Conservation (phyloP, 2,113 vertebrate genomes). For the Baryphthengus martii region DNA sequence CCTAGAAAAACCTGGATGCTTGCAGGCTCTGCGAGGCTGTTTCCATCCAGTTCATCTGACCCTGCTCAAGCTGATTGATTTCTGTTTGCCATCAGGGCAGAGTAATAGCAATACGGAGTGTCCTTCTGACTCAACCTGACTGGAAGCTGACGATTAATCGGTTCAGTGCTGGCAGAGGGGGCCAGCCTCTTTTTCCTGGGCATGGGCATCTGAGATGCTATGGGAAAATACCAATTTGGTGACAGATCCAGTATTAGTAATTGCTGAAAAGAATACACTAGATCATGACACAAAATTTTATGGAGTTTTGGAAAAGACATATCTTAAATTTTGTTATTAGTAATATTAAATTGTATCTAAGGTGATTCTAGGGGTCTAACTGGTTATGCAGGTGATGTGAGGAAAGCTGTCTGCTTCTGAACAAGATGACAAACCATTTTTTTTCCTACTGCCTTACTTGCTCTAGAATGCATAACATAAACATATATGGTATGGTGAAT, state of each 20-base stretch:
- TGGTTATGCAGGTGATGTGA: background rate
- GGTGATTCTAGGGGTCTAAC: background rate
- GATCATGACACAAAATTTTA: background rate
- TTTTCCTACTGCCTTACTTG: background rate
- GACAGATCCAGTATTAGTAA: background rate
- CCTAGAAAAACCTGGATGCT: background rate
- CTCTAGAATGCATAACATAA: background rate
- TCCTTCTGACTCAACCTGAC: background rate
- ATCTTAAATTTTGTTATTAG: background rate
- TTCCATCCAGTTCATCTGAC: background rate
- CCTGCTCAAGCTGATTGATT: background rate
- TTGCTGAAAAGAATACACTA: background rate
- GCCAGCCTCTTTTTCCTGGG: background rate
- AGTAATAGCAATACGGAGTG: background rate
- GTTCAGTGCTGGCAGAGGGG: background rate
- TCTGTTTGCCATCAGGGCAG: background rate
- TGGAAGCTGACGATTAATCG: background rate
- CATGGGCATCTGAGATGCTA: fast-evolving
- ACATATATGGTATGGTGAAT: background rate
- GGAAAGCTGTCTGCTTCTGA: background rate
- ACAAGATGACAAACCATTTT: background rate
- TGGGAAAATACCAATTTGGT: background rate
- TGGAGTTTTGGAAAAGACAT: background rate
- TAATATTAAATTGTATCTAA: background rate
- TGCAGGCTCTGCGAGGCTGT: background rate